A percentile compares a stretch with the other conserved stretches of the same genome.
Conservation (phyloP, 2,797 vertebrate genomes). For the Toxotes lorentzi region DNA sequence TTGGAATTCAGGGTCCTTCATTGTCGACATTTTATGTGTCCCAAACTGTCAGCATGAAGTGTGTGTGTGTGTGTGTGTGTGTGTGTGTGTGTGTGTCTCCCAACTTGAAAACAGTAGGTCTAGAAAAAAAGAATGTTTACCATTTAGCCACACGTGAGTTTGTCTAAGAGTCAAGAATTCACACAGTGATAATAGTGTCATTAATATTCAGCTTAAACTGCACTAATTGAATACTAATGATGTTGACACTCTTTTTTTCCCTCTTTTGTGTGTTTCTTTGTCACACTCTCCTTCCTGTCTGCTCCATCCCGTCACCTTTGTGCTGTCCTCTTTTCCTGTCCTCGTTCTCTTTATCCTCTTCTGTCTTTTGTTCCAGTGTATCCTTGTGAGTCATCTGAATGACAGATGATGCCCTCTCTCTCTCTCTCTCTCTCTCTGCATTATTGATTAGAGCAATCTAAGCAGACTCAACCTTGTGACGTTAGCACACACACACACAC, state of each 20-base stretch:
- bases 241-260: background rate
- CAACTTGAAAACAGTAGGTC: slow-evolving; percentile 1
- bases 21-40: background rate
- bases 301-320: slow-evolving; percentile 30
- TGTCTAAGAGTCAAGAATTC: slow-evolving; percentile 2
- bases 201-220: slow-evolving; percentile 25
- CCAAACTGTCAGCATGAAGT: background rate
- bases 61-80: background rate
- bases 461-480: slow-evolving; percentile 56
- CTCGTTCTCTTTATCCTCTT: slow-evolving; percentile 28
- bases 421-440: slow-evolving; percentile 55
- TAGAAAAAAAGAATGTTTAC: slow-evolving; percentile 1
- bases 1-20: background rate
- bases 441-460: slow-evolving; percentile 75
- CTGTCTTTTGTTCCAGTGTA: slow-evolving; percentile 49
- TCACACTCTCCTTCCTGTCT: background rate
- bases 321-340: slow-evolving; percentile 22
- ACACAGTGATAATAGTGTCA: slow-evolving; percentile 21
- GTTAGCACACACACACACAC: slow-evolving; percentile 24
- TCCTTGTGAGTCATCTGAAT: slow-evolving; percentile 65
- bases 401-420: slow-evolving; percentile 39
- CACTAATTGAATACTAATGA: slow-evolving; percentile 22
- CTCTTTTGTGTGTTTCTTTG: slow-evolving; percentile 3
- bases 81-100: background rate
- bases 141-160: slow-evolving; percentile 3